Conservation (phyloP, 1,140 invertebrate genomes). For the Conopomorpha cramerella region DNA sequence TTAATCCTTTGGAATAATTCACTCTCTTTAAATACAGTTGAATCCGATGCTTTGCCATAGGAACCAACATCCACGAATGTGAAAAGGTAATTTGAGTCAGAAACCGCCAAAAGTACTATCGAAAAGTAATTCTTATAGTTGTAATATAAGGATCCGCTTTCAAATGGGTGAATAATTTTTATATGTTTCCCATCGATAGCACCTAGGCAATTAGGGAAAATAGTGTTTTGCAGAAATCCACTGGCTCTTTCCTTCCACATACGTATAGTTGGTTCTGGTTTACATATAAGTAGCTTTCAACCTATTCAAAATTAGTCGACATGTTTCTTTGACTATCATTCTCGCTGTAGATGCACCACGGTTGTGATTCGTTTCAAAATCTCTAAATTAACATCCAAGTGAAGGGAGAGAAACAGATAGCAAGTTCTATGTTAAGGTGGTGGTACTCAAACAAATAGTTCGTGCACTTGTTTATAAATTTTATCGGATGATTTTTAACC, state of each 20-base stretch:
- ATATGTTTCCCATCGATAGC: conserved; percentile 1
- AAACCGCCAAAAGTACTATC: neutral
- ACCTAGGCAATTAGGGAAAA: neutral
- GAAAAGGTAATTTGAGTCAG: neutral
- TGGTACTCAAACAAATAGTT: too few species aligned
- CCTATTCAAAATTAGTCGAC: neutral
- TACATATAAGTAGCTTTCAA: neutral
- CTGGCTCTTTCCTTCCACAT: conserved; percentile 1
- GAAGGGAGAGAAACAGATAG: neutral
- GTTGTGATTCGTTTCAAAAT: neutral
- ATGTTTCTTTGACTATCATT: neutral
- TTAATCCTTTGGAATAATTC: neutral
- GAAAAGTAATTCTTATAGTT: conserved; percentile 2
- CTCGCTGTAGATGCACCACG: conserved; percentile 1
- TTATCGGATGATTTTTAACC: too few species aligned
- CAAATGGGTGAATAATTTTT: neutral
- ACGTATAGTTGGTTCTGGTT: neutral
- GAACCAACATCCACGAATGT: neutral
- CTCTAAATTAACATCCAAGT: neutral
- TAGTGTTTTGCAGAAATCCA: conserved; percentile 1
- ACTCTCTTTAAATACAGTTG: neutral
- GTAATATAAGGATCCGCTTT: neutral
- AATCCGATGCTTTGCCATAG: neutral
- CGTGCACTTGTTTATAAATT: too few species aligned
- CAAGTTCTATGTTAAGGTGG: too few species aligned